phyloP scores from a whole-genome alignment of 2,113 vertebrate genomes.

The Pangasianodon hypophthalmus region DNA sequence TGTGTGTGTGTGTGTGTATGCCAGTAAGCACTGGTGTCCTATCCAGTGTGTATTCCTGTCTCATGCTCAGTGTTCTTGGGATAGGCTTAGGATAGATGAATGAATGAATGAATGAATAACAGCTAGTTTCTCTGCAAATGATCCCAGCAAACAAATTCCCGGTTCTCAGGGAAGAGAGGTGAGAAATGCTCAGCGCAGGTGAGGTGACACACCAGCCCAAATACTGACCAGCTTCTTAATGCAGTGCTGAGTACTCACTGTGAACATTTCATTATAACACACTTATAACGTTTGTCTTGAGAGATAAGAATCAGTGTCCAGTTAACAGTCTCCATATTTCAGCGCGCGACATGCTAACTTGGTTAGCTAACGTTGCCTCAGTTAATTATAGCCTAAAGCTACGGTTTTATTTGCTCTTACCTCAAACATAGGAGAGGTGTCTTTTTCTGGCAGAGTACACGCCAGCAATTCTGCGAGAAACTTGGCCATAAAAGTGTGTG shows the following conservation, averaged over 20 bases:
- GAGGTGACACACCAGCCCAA: slow-evolving; percentile 40
- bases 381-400: neutral
- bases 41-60: neutral
- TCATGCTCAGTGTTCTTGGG: neutral
- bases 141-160: neutral
- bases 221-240: neutral
- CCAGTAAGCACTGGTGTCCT: neutral
- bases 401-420: slow-evolving; percentile 62
- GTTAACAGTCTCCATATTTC: neutral
- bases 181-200: slow-evolving; percentile 2
- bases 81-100: neutral
- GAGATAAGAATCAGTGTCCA: neutral
- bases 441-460: slow-evolving; percentile 78
- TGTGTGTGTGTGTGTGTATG: neutral
- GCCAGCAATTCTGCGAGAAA: slow-evolving; percentile 82
- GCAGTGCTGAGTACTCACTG: slow-evolving; percentile 17
- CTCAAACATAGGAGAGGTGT: slow-evolving; percentile 73
- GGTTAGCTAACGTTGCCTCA: neutral
- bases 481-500: slow-evolving; percentile 78
- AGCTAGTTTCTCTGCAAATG: neutral
- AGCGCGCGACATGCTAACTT: neutral
- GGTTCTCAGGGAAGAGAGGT: neutral
- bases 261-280: slow-evolving; percentile 28
- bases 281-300: neutral
- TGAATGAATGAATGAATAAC: neutral